Evolutionary conservation across 2,113 vertebrate species (phyloP), one percentile per base, ranked within the genome.

Genomic region (Chelonoidis abingdonii): DNA sequence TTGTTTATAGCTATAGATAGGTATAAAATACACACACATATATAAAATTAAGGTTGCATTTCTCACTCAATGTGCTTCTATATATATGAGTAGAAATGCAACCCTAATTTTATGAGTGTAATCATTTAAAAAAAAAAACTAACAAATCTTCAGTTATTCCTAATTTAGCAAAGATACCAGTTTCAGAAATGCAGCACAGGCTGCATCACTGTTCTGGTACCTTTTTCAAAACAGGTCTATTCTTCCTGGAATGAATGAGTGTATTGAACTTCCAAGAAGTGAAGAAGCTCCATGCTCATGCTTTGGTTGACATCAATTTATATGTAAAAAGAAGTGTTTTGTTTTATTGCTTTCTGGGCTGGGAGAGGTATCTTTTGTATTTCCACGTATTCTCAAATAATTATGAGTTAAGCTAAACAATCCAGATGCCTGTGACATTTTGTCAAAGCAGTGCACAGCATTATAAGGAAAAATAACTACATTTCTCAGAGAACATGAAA

Each of bases 401-500:
- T 85, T n/a, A 49, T 69, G 17, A 75, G 22, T 75, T 92, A 22
- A 59, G 27, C 10, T 14, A 80, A 94, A 47, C 54, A 75, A 81
- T 82, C 76, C 24, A 16, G 0, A 5, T 84, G 16, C 59, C 19
- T 35, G 22, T 80, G 76, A 80, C 90, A 69, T 29, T 11, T 76
- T 10, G 5, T 76, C 9, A 76, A 41, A 76, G 62, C 62, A 75
- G 38, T 25, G n/a, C 38, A 75, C 22, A 12, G 38, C 38, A 25
- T 41, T 76, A 11, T 87, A 89, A 96, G 79, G 90, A 95, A 44
- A 94, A 95, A 49, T 80, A 91, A 89, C 82, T 91, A 84, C 75
- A 89, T 85, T 94, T 84, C 83, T 95, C 59, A 81, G 84, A 95
- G 65, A 83, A 86, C 94, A 89, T 93, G 93, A 96, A 92, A 90